Evolutionary conservation across 2,797 vertebrate genomes (phyloP).

Genomic region (Vespertilio murinus): DNA sequence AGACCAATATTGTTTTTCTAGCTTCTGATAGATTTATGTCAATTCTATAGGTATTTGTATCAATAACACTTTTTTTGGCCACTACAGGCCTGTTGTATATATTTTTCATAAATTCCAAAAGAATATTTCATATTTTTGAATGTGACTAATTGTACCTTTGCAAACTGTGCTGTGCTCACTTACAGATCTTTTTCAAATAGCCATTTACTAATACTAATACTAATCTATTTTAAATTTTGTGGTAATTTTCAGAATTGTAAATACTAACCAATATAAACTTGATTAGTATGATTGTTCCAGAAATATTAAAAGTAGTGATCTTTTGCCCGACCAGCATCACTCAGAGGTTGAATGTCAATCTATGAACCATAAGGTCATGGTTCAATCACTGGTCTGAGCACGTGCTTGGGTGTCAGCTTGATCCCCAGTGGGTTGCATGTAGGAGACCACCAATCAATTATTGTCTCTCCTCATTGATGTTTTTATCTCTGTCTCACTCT

Average conservation of each 20-base stretch:
- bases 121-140: not conserved
- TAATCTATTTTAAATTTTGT: conserved; percentile 15
- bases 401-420: not conserved
- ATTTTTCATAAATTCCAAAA: not conserved
- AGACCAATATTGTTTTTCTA: not conserved
- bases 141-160: not conserved
- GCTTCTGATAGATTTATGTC: not conserved
- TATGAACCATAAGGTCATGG: not conserved
- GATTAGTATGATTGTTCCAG: not conserved
- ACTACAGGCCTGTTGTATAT: not conserved
- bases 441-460: not conserved
- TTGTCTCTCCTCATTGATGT: not conserved
- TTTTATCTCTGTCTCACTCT: not conserved
- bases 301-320: not conserved
- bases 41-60: not conserved
- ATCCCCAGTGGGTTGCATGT: not conserved
- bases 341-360: not conserved
- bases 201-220: not conserved
- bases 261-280: not conserved
- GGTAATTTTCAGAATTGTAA: not conserved
- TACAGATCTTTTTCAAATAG: not conserved
- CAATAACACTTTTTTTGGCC: not conserved
- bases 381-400: not conserved
- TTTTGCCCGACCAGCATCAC: not conserved
- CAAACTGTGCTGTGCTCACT: not conserved